Percentiles rank a stretch among this genome's conserved stretches.
These are phyloP conservation scores for Agrotis ipsilon DNA, from an alignment of 2,888 invertebrate genomes.

Conservation along the genomic window DNA sequence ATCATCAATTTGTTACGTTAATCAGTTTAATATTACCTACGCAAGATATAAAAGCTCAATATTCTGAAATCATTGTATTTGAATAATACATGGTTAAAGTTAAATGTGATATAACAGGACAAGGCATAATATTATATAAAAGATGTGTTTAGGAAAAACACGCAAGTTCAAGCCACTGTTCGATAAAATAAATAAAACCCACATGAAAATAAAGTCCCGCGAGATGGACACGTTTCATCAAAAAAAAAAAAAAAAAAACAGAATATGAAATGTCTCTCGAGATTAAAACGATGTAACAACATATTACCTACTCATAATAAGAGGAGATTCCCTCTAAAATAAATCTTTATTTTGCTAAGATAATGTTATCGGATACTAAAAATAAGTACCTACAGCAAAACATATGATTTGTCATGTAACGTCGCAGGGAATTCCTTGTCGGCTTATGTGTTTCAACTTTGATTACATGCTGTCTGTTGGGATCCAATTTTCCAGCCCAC, in stretches of 20 bases:
- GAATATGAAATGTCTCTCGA: conserved; percentile 23
- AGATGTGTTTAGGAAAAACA: background rate
- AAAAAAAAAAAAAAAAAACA: conserved; percentile 22
- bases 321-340: conserved; percentile 18
- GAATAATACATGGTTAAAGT: no score
- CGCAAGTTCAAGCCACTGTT: background rate
- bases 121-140: conserved; percentile 4
- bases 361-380: conserved; percentile 18
- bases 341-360: conserved; percentile 17
- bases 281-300: conserved; percentile 8
- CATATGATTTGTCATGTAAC: conserved; percentile 32
- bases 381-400: conserved; percentile 16
- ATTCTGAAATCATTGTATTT: no score
- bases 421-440: conserved; percentile 39
- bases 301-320: conserved; percentile 13
- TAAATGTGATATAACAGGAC: background rate
- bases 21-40: background rate
- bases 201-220: background rate
- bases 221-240: conserved; percentile 7
- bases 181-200: background rate
- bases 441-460: conserved; percentile 47
- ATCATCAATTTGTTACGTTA: background rate
- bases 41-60: background rate
- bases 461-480: conserved; percentile 40
- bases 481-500: conserved; percentile 28